A percentile compares a stretch with the other conserved stretches of the same genome.
Conservation (phyloP, 92 coral and sea anemone species). For the Siderastrea siderea region DNA sequence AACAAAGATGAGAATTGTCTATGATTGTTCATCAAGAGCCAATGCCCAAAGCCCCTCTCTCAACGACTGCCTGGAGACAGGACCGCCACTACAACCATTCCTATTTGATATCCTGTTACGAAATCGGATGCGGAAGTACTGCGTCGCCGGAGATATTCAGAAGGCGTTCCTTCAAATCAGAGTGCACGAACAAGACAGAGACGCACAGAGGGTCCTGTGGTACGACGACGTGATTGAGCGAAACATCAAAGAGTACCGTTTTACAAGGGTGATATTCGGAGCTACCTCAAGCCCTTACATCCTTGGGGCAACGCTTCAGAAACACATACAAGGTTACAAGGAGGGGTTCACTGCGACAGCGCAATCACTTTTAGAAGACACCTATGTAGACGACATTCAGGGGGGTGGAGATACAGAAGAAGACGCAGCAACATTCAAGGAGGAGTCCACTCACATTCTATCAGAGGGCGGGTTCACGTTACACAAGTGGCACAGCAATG, state of each 20-base stretch:
- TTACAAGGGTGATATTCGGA: too few species aligned
- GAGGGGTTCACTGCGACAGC: constrained; percentile 25
- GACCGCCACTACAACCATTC: constrained; percentile 41
- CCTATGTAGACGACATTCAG: too few species aligned
- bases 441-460: too few species aligned
- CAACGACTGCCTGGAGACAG: constrained; percentile 43
- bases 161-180: too few species aligned
- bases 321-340: constrained; percentile 26
- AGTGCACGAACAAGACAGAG: constrained; percentile 30
- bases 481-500: not conserved
- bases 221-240: constrained; percentile 22
- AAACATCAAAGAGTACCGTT: too few species aligned
- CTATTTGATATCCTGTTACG: constrained; percentile 40
- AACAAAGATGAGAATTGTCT: constrained; percentile 15
- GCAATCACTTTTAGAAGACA: not conserved
- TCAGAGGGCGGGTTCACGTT: not conserved
- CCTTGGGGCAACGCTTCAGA: constrained; percentile 64
- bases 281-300: constrained; percentile 54
- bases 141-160: constrained; percentile 44
- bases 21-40: constrained; percentile 44
- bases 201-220: constrained; percentile 60
- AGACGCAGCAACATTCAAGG: too few species aligned
- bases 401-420: too few species aligned
- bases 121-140: constrained; percentile 39
- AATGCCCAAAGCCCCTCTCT: constrained; percentile 8